Base-by-base conservation (phyloP, 2,888 invertebrate species). In the Cataglyphis albicans region DNA sequence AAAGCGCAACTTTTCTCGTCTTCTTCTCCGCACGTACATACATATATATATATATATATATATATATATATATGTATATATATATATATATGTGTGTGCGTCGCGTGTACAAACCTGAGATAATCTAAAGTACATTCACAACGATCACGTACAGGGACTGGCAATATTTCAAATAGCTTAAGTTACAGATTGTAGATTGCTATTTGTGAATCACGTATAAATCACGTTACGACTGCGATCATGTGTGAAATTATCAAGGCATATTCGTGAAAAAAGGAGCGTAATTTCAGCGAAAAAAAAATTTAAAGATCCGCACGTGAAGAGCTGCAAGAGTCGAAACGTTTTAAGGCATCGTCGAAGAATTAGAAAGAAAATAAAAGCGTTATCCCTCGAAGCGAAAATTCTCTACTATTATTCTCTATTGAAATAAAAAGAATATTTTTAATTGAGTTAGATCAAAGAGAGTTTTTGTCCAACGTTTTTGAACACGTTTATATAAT, bases 41-140 rank as follows among this genome's bases (percentile, higher is more conserved):
- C 6, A 7, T 35, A 5, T 32, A 32, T 32, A 5, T 32, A 4
- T 32, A 32, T 32, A 4, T 35, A 7, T 35, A 5, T 32, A 32
- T 32, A 5, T 32, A 4, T 32, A 32, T 32, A 32, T 32, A 32
- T 32, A 25, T n/a, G n/a, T 21, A 4, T 35, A 7, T 35, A 5
- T 32, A 32, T 32, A 5, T 32, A 4, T 32, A 32, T 32, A 32
- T 32, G 5, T 32, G 21, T 18, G 44, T 25, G 18, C 10, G 35
- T 5, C 21, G 21, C 21, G 70, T 5, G 21, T 4, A 15, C 21
- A 25, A 12, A n/a, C 32, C 21, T 32, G 32, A 72, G 57, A 57
- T 78, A 78, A 78, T 78, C 78, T 78, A 78, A 78, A 59, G 74
- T 59, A 35, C 78, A 78, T 78, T 78, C 78, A 78, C 78, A 78